Percentiles rank a stretch among this genome's conserved stretches.
Conservation (phyloP, 2,113 vertebrate species). For the Camelus dromedarius region DNA sequence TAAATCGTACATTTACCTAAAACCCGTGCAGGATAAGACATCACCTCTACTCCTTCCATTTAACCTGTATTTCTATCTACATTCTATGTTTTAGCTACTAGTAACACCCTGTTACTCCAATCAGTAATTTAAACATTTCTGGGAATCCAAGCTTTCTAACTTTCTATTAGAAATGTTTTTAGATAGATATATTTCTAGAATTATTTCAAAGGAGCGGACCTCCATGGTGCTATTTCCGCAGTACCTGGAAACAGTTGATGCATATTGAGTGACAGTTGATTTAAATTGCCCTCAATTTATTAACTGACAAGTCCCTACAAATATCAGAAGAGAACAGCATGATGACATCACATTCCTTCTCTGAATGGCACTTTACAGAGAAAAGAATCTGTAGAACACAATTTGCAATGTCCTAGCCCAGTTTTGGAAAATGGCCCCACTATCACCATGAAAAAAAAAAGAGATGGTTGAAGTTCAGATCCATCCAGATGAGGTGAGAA, state of each 20-base stretch:
- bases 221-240: background rate
- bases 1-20: background rate
- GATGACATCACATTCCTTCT: background rate
- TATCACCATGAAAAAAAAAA: background rate
- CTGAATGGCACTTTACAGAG: background rate
- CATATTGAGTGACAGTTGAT: background rate
- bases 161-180: background rate
- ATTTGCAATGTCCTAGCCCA: background rate
- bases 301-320: background rate
- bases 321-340: background rate
- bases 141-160: background rate
- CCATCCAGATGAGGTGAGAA: background rate
- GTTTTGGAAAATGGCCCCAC: constrained; percentile 7
- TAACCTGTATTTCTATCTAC: background rate
- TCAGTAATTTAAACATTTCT: background rate
- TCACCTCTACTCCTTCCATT: background rate
- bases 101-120: background rate
- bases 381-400: constrained; percentile 2
- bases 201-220: background rate
- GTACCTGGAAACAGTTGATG: background rate
- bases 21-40: background rate
- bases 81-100: background rate
- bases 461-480: constrained; percentile 49
- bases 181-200: background rate
- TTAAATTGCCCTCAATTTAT: background rate